phyloP scores from a whole-genome alignment of 2,888 invertebrate species.

The Ophonus ardosiacus region DNA sequence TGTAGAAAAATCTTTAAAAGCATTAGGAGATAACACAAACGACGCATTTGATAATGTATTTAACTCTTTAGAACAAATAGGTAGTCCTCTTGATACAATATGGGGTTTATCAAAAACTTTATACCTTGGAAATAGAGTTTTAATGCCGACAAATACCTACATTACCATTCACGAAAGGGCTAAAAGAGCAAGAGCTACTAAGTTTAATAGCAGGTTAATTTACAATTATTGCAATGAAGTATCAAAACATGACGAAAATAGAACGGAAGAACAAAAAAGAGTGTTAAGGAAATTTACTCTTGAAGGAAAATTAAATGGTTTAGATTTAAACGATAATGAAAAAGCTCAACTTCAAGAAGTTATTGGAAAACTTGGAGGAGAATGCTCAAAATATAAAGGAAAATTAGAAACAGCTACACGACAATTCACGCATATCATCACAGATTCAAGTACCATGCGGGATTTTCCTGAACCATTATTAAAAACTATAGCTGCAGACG shows the following conservation, averaged over 20 bases:
- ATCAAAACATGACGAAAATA: conserved; percentile 70
- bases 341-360: conserved; percentile 78
- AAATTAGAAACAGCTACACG: conserved; percentile 83
- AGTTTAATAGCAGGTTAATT: conserved; percentile 85
- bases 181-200: conserved; percentile 84
- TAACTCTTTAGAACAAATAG: conserved; percentile 85
- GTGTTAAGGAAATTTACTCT: conserved; percentile 87
- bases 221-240: conserved; percentile 82
- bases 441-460: conserved; percentile 81
- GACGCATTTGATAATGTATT: conserved; percentile 85
- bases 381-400: conserved; percentile 81
- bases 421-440: conserved; percentile 82
- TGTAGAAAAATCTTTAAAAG: conserved; percentile 80
- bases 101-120: conserved; percentile 93
- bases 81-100: conserved; percentile 86
- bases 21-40: conserved; percentile 74
- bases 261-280: conserved; percentile 82
- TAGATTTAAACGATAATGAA: conserved; percentile 80
- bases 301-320: conserved; percentile 91
- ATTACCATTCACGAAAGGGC: conserved; percentile 89
- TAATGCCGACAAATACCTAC: conserved; percentile 89
- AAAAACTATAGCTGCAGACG: conserved; percentile 82
- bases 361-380: conserved; percentile 77
- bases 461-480: conserved; percentile 86
- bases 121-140: conserved; percentile 86